phyloP scores from a whole-genome alignment of 2,888 invertebrate species.

The Coremacera marginata region DNA sequence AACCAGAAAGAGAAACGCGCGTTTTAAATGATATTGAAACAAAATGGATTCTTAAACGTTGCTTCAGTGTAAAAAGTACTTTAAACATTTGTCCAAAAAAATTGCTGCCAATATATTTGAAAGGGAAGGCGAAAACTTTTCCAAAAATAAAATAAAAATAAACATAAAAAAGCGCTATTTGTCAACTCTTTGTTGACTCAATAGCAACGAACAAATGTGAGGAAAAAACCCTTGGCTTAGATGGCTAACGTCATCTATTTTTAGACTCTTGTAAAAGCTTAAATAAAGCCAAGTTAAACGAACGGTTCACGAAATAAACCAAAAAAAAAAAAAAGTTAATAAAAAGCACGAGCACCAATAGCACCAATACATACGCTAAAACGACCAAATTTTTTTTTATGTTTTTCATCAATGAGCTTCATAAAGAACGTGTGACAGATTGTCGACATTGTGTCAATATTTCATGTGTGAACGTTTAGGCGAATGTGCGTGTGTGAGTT shows the following conservation, averaged over 20 bases:
- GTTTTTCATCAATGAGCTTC: neutral
- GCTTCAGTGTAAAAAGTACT: no score
- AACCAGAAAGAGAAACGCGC: neutral
- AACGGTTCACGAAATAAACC: neutral
- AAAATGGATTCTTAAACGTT: neutral
- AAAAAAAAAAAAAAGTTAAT: neutral
- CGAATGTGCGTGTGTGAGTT: neutral
- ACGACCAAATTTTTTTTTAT: neutral
- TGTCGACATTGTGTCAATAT: slow-evolving; percentile 4
- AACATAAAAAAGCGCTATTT: neutral
- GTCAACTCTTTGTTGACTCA: neutral
- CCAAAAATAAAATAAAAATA: slow-evolving; percentile 16
- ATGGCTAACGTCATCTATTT: neutral
- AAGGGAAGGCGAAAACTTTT: neutral
- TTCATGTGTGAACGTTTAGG: neutral
- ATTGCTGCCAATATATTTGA: no score
- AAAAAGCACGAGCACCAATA: neutral
- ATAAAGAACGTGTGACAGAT: slow-evolving; percentile 26
- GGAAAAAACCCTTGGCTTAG: neutral
- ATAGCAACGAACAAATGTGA: neutral
- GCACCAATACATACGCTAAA: no score
- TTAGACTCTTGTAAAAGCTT: neutral
- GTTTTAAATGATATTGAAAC: neutral
- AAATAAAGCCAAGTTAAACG: slow-evolving; percentile 18
- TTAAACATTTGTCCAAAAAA: no score